phyloP scores from a whole-genome alignment of 53 echinoderm and acorn worm genomes.

The Echinarachnius parma region DNA sequence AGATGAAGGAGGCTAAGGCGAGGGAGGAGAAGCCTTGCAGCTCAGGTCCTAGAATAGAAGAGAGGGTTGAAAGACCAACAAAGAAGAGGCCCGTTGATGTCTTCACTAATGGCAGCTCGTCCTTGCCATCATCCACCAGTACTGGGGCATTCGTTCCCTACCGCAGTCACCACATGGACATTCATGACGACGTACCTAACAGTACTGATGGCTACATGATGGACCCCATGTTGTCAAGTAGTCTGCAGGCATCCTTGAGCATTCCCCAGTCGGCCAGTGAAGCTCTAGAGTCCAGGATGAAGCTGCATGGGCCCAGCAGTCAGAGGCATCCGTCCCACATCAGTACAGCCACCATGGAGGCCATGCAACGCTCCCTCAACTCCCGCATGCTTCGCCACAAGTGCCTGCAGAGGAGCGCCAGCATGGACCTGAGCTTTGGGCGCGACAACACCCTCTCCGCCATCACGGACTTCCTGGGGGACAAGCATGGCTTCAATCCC shows the following conservation, averaged over 20 bases:
- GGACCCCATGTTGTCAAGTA: conserved; percentile 32
- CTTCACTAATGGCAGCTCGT: conserved; percentile 21
- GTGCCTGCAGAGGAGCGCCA: conserved; percentile 77
- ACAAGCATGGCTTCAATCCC: conserved; percentile 29
- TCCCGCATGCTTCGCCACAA: conserved; percentile 38
- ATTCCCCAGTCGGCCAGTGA: conserved; percentile 34
- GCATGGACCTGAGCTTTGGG: conserved; percentile 78
- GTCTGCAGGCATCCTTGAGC: conserved; percentile 22
- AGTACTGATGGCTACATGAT: conserved; percentile 30
- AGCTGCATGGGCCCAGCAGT: conserved; percentile 1
- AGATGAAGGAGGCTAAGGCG: not conserved
- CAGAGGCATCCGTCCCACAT: conserved; percentile 35
- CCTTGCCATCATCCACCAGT: conserved; percentile 25
- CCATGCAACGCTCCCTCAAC: conserved; percentile 45
- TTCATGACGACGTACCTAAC: conserved; percentile 15
- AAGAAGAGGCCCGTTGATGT: conserved; percentile 12
- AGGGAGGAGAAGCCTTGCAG: not conserved
- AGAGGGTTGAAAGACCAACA: not conserved
- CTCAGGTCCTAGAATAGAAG: not conserved
- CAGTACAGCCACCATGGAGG: conserved; percentile 33
- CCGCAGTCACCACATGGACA: conserved; percentile 18
- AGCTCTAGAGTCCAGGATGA: conserved; percentile 29
- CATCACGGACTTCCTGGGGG: conserved; percentile 36
- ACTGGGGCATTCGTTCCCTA: conserved; percentile 43
- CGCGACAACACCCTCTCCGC: conserved; percentile 39